These are phyloP conservation scores for Gryllus bimaculatus DNA, from an alignment of 1,140 invertebrate genomes.

Conservation along the genomic window DNA sequence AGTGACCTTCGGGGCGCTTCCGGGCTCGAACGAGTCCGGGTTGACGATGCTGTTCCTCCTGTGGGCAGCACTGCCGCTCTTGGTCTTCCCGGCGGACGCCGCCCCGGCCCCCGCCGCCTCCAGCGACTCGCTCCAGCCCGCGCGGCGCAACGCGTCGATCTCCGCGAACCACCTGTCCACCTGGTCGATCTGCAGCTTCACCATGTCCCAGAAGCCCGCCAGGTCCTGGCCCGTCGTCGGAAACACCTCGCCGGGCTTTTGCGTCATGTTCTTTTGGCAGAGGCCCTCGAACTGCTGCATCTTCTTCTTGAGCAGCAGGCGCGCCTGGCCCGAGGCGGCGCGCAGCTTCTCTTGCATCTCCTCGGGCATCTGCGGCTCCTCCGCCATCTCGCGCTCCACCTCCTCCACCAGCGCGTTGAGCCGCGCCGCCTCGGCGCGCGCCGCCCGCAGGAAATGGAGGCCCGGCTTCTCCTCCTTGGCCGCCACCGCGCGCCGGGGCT, in stretches of 20 bases:
- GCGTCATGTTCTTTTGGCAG: slow-evolving; percentile 63
- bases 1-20: too few relatives aligned
- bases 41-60: too few relatives aligned
- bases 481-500: too few relatives aligned
- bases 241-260: slow-evolving; percentile 66
- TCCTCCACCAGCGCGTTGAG: slow-evolving; percentile 55
- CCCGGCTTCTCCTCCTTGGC: too few relatives aligned
- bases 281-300: slow-evolving; percentile 89
- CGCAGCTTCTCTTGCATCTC: slow-evolving; percentile 73
- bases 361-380: slow-evolving; percentile 49
- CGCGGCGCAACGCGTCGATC: slow-evolving; percentile 55
- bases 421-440: slow-evolving; percentile 59
- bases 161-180: slow-evolving; percentile 70
- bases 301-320: slow-evolving; percentile 80
- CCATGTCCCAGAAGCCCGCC: slow-evolving; percentile 96
- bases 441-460: slow-evolving; percentile 40
- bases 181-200: slow-evolving; percentile 78
- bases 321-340: slow-evolving; percentile 82
- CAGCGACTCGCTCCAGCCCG: slow-evolving; percentile 49
- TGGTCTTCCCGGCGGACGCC: too few relatives aligned
- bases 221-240: slow-evolving; percentile 81
- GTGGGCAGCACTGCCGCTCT: too few relatives aligned
- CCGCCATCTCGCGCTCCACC: slow-evolving; percentile 53
- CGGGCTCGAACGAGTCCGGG: too few relatives aligned
- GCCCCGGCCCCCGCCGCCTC: too few relatives aligned